A percentile compares a stretch with the other conserved stretches of the same genome.
phyloP scores from a whole-genome alignment of 2,113 vertebrate genomes.

The Thryonomys swinderianus region DNA sequence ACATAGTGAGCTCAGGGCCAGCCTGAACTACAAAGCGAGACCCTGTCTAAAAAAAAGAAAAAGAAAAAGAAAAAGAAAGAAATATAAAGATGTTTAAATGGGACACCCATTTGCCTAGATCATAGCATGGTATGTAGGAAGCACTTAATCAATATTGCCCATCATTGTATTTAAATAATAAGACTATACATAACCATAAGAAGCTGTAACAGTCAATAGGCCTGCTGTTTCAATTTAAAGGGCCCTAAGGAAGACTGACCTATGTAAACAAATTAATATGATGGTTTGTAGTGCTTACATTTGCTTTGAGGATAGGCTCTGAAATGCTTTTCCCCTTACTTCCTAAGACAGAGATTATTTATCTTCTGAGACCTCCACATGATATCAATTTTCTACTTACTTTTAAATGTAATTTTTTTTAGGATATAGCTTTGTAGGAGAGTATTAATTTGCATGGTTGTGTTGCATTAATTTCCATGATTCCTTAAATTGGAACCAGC shows the following conservation, averaged over 20 bases:
- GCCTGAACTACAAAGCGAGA: too few relatives aligned
- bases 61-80: too few relatives aligned
- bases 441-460: background rate
- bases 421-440: background rate
- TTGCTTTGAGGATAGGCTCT: background rate
- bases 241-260: background rate
- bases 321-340: background rate
- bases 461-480: background rate
- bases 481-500: conserved; percentile 13
- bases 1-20: too few relatives aligned
- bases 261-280: background rate
- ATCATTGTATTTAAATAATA: conserved; percentile 17
- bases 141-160: background rate
- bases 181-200: background rate
- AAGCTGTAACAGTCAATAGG: conserved; percentile 30
- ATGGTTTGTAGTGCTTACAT: background rate
- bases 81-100: conserved; percentile 3
- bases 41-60: too few relatives aligned
- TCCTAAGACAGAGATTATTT: background rate
- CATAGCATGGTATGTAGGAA: background rate
- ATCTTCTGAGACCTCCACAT: background rate
- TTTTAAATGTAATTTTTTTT: background rate
- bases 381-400: conserved; percentile 26
- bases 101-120: background rate
- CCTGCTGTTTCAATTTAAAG: background rate